Evolutionary conservation across 2,888 invertebrate genomes (phyloP).

Genomic region (Dorcus hopei): DNA sequence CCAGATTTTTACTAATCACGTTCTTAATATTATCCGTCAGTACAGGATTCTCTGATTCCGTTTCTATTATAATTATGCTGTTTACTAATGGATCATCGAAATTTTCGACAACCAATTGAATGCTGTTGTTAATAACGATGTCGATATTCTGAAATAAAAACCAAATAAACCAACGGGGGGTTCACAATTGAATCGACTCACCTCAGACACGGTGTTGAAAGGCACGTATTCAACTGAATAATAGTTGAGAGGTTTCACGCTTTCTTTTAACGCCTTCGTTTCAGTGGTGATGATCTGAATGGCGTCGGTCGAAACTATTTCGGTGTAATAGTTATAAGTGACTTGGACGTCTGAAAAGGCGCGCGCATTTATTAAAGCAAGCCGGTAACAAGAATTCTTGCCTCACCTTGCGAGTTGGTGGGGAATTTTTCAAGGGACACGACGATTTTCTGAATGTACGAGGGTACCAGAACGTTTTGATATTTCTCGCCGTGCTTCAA

Average conservation of each 20-base stretch:
- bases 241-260: conserved; percentile 33
- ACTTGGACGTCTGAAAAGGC: conserved; percentile 32
- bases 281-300: conserved; percentile 40
- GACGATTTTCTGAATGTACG: conserved; percentile 54
- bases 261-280: conserved; percentile 31
- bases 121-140: conserved; percentile 37
- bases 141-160: conserved; percentile 38
- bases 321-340: conserved; percentile 40
- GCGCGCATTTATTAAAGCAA: not conserved
- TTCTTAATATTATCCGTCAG: conserved; percentile 35
- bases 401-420: conserved; percentile 27
- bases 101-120: conserved; percentile 39
- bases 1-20: conserved; percentile 35
- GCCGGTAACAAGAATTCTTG: not conserved
- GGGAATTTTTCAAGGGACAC: conserved; percentile 43
- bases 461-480: conserved; percentile 69
- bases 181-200: conserved; percentile 9
- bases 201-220: conserved; percentile 21
- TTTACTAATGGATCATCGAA: conserved; percentile 33
- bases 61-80: conserved; percentile 40
- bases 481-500: conserved; percentile 61
- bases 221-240: conserved; percentile 40
- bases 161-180: not conserved
- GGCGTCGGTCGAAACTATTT: conserved; percentile 37
- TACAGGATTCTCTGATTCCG: conserved; percentile 33